These are phyloP conservation scores for Rhabdomys pumilio DNA, from an alignment of 2,797 vertebrate species.

Conservation along the genomic window DNA sequence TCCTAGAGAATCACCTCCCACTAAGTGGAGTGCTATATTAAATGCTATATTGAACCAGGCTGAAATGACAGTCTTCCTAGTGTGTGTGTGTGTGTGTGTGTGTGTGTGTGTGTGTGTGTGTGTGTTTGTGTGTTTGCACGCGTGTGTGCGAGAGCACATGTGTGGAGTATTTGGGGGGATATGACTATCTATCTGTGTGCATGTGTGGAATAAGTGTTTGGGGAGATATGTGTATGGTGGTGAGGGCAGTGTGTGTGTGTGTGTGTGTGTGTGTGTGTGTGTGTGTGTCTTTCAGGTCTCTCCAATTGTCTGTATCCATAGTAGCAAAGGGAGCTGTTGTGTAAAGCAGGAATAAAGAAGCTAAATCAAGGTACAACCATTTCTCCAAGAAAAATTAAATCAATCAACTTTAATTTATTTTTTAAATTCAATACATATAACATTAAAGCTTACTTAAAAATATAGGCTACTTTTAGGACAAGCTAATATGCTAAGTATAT, in stretches of 20 bases:
- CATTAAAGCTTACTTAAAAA: slow-evolving; percentile 6
- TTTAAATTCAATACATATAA: not conserved
- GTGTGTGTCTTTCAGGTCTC: slow-evolving; percentile 34
- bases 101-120: slow-evolving; percentile 78
- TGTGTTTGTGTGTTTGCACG: slow-evolving; percentile 76
- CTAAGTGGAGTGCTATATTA: slow-evolving; percentile 69
- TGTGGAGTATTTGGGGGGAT: no score
- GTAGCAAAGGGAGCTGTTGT: slow-evolving; percentile 26
- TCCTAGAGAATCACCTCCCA: slow-evolving; percentile 89
- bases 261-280: slow-evolving; percentile 74
- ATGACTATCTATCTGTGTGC: slow-evolving; percentile 60
- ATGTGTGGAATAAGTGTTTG: slow-evolving; percentile 69
- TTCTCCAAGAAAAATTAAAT: slow-evolving; percentile 59
- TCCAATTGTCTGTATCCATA: not conserved
- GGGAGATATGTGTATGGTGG: slow-evolving; percentile 35
- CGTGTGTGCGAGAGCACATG: slow-evolving; percentile 72
- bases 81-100: slow-evolving; percentile 69
- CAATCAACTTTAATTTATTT: not conserved
- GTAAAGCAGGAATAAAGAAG: not conserved
- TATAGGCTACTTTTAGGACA: not conserved
- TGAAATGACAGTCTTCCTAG: slow-evolving; percentile 88
- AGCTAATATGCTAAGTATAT: not conserved
- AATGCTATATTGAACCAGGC: slow-evolving; percentile 88
- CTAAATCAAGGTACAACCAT: not conserved
- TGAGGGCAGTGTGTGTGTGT: slow-evolving; percentile 75